These are phyloP conservation scores for Limenitis camilla DNA, from an alignment of 2,888 invertebrate species.

Conservation along the genomic window DNA sequence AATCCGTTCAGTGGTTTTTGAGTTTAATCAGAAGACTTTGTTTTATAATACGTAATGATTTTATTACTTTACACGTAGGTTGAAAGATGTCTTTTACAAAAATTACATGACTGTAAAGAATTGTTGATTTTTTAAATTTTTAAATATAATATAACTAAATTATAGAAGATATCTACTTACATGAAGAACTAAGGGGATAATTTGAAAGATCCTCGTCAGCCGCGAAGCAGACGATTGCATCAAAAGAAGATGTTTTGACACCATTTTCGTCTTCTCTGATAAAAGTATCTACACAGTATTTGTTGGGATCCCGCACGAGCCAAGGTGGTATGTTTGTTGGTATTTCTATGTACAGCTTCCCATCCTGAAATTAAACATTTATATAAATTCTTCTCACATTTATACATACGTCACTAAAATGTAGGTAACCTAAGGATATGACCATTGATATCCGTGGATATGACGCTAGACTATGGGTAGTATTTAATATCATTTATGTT, in stretches of 20 bases:
- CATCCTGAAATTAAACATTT: conserved; percentile 41
- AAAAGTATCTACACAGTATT: conserved; percentile 62
- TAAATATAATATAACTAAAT: background rate
- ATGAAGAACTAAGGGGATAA: conserved; percentile 41
- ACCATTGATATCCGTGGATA: too few relatives aligned
- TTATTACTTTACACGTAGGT: too few relatives aligned
- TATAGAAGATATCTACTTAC: conserved; percentile 35
- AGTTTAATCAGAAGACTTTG: too few relatives aligned
- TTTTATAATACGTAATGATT: too few relatives aligned
- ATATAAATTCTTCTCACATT: background rate
- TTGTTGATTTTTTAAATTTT: background rate
- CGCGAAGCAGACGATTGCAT: conserved; percentile 53
- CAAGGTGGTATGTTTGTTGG: conserved; percentile 35
- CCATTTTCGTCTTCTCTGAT: conserved; percentile 32
- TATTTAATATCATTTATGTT: too few relatives aligned
- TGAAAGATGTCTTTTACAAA: too few relatives aligned
- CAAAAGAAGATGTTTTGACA: conserved; percentile 29
- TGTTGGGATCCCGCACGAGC: conserved; percentile 38
- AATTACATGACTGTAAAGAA: too few relatives aligned
- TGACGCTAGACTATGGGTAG: too few relatives aligned
- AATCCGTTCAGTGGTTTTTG: too few relatives aligned
- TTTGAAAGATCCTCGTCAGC: conserved; percentile 26
- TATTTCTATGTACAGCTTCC: conserved; percentile 44
- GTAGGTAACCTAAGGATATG: too few relatives aligned
- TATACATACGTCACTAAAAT: too few relatives aligned